Evolutionary conservation across 2,797 vertebrate genomes (phyloP), one percentile per base, ranked within the genome.

Genomic region (Nannoperca obscura): DNA sequence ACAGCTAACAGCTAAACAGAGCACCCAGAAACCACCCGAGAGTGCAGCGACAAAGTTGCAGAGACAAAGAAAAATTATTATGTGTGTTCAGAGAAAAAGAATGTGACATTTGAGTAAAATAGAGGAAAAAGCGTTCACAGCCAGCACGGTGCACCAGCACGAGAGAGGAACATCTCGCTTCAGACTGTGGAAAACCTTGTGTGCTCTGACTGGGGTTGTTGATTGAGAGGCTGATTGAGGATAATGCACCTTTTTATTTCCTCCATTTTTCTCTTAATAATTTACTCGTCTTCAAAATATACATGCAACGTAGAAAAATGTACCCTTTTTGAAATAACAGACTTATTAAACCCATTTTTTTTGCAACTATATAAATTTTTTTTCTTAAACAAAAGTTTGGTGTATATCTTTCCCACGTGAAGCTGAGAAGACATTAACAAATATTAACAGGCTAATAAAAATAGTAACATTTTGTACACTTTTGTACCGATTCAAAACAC

Each of bases 1-100:
- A 86, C 72, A 89, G 78, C 74, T 44, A 89, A 83, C 76, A 89
- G 80, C 69, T 40, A 81, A 95, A 96, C 94, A 88, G 76, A 93
- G 89, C 90, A 85, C 88, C 71, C 63, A 67, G 67, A 81, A 65
- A 82, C 47, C 93, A 94, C 94, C 95, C 90, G 93, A 93, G 81
- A 67, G 60, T 69, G 89, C 83, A 70, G 84, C 86, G 84, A 84
- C n/a, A n/a, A n/a, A n/a, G n/a, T n/a, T n/a, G 80, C 63, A 65
- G 19, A 78, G 58, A 87, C 54, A 78, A 46, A 52, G 32, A 70
- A 66, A 55, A 67, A 66, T 49, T 11, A 70, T 6, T 11, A 44
- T 8, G 52, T 9, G 55, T 71, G 44, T 55, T 75, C 27, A 58
- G 74, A 84, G 76, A 74, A 84, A 74, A 84, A 78, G 54, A 85